These are phyloP conservation scores for Heliconius hermathena DNA, from an alignment of 1,140 invertebrate genomes.

Conservation along the genomic window DNA sequence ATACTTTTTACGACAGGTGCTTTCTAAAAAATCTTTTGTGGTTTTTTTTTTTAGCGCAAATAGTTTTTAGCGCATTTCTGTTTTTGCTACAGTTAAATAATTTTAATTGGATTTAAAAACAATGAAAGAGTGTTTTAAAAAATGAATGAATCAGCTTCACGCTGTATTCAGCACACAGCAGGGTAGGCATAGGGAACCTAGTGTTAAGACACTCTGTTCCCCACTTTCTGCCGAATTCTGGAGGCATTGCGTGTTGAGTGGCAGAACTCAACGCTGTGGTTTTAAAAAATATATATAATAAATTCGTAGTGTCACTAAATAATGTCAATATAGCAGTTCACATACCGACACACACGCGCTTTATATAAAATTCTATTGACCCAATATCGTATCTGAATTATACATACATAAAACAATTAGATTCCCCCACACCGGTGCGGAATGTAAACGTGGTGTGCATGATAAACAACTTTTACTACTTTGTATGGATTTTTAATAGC, in stretches of 20 bases:
- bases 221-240: too few species aligned
- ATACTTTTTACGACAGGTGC: background rate
- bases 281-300: background rate
- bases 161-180: too few species aligned
- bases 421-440: conserved; percentile 46
- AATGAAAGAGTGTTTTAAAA: background rate
- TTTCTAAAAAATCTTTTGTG: background rate
- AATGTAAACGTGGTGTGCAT: conserved; percentile 53
- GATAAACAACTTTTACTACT: conserved; percentile 44
- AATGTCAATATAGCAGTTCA: conserved; percentile 30
- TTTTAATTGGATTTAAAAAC: conserved; percentile 9
- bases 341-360: conserved; percentile 33
- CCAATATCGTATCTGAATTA: conserved; percentile 56
- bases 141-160: too few species aligned
- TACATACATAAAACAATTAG: conserved; percentile 62
- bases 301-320: conserved; percentile 1
- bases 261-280: too few species aligned
- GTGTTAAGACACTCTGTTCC: too few species aligned
- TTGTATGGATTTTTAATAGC: conserved; percentile 55
- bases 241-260: too few species aligned
- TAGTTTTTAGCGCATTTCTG: background rate
- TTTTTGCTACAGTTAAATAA: background rate
- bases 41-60: background rate
- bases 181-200: too few species aligned
- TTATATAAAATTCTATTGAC: conserved; percentile 53